Conservation (phyloP, 2,113 vertebrate species). For the Candoia aspera region DNA sequence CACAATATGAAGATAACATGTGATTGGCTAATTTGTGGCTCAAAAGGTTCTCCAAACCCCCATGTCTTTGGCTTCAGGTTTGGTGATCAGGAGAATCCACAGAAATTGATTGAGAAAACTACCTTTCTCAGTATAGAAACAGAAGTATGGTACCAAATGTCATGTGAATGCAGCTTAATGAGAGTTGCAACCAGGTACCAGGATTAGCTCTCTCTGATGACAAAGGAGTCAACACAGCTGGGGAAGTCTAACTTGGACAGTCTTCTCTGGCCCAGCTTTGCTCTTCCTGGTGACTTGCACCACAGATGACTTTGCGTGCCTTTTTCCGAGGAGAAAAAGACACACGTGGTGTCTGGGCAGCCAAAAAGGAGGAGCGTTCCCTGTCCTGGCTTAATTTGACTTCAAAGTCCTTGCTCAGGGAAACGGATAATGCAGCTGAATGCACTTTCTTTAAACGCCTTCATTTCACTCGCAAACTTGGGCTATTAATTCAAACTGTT, state of each 20-base stretch:
- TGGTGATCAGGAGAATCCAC: not conserved
- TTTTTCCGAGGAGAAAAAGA: slow-evolving; percentile 31
- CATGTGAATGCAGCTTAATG: no score
- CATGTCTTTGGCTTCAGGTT: not conserved
- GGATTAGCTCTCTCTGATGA: no score
- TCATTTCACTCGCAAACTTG: slow-evolving; percentile 60
- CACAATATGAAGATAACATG: no score
- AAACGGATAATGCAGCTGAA: slow-evolving; percentile 69
- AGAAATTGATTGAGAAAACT: no score
- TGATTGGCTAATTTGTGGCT: no score
- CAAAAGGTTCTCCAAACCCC: no score
- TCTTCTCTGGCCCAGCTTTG: not conserved
- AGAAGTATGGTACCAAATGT: no score
- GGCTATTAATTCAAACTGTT: slow-evolving; percentile 67
- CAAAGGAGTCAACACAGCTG: no score
- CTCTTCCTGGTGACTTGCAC: not conserved
- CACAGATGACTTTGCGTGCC: slow-evolving; percentile 42
- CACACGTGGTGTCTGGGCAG: slow-evolving; percentile 37
- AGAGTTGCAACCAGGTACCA: no score
- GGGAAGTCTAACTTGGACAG: not conserved
- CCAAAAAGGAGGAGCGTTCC: slow-evolving; percentile 42
- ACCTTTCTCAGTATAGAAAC: no score
- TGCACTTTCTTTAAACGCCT: slow-evolving; percentile 63
- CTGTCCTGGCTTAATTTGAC: slow-evolving; percentile 61
- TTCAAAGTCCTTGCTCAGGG: slow-evolving; percentile 66